phyloP scores from a whole-genome alignment of 2,888 invertebrate genomes.

The Philopedon plagiatum region DNA sequence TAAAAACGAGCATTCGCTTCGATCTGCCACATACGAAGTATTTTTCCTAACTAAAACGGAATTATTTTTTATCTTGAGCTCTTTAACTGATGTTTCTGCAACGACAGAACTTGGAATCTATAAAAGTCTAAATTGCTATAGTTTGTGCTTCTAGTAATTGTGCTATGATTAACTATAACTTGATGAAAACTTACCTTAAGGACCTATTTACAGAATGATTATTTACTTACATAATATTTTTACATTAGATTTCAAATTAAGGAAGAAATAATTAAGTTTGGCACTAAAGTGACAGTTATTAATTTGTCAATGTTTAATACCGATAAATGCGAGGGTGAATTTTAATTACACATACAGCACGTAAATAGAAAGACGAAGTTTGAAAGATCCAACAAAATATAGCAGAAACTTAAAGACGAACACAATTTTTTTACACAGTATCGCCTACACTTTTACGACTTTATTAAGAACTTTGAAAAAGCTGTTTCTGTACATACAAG shows the following conservation, averaged over 20 bases:
- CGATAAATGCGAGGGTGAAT: conserved; percentile 20
- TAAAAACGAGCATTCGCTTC: too few relatives aligned
- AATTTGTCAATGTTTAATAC: conserved; percentile 3
- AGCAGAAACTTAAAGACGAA: too few relatives aligned
- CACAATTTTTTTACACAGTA: not conserved
- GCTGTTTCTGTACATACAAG: too few relatives aligned
- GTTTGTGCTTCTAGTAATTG: conserved; percentile 21
- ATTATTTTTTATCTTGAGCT: conserved; percentile 35
- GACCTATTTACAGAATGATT: conserved; percentile 25
- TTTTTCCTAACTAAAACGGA: conserved; percentile 17
- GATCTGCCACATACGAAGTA: not conserved
- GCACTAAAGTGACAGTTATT: conserved; percentile 8
- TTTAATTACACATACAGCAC: not conserved
- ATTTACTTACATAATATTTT: conserved; percentile 22
- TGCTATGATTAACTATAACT: conserved; percentile 11
- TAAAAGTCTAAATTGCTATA: conserved; percentile 20
- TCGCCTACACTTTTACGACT: not conserved
- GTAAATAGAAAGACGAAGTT: not conserved
- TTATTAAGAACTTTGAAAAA: too few relatives aligned
- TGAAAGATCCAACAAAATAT: not conserved
- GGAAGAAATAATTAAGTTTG: conserved; percentile 13
- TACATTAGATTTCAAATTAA: conserved; percentile 8
- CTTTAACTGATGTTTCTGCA: conserved; percentile 25
- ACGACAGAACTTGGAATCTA: conserved; percentile 23
- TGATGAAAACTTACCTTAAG: conserved; percentile 26